Percentiles rank a stretch among this genome's conserved stretches.
phyloP scores from a whole-genome alignment of 2,797 vertebrate genomes.

The Rhadinocentrus ornatus region DNA sequence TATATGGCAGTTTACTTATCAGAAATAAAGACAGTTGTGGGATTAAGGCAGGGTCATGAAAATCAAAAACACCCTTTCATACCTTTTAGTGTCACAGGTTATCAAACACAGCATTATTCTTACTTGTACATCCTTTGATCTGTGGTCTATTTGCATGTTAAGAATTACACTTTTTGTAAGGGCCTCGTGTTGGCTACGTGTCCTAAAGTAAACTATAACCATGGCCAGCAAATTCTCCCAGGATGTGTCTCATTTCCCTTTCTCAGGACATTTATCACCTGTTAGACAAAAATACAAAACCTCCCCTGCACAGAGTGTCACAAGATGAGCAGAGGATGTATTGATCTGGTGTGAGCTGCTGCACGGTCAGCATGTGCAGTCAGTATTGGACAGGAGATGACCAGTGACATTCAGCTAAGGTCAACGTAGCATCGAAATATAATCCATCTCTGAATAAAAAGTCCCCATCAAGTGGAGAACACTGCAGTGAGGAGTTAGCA shows the following conservation, averaged over 20 bases:
- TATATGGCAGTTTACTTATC: conserved; percentile 40
- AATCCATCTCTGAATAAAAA: conserved; percentile 68
- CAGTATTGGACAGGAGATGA: conserved; percentile 73
- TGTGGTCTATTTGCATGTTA: background rate
- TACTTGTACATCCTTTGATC: background rate
- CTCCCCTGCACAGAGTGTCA: conserved; percentile 31
- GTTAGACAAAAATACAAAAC: conserved; percentile 33
- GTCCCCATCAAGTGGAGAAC: conserved; percentile 45
- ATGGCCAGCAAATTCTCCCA: conserved; percentile 9
- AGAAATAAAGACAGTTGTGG: conserved; percentile 12
- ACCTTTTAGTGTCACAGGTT: conserved; percentile 15
- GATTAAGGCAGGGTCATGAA: conserved; percentile 15
- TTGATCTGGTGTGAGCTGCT: conserved; percentile 67
- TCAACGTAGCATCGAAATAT: conserved; percentile 68
- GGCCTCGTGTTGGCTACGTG: background rate
- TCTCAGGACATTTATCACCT: conserved; percentile 36
- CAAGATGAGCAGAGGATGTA: conserved; percentile 55
- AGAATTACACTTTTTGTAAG: background rate
- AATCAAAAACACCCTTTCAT: conserved; percentile 33
- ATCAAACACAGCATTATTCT: background rate
- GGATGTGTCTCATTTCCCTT: conserved; percentile 28
- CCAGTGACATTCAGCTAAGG: conserved; percentile 77
- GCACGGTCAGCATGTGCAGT: conserved; percentile 74
- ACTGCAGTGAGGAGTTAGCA: conserved; percentile 50
- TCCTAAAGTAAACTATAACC: conserved; percentile 16